phyloP scores from a whole-genome alignment of 2,113 vertebrate species.

The Spilogale gracilis region DNA sequence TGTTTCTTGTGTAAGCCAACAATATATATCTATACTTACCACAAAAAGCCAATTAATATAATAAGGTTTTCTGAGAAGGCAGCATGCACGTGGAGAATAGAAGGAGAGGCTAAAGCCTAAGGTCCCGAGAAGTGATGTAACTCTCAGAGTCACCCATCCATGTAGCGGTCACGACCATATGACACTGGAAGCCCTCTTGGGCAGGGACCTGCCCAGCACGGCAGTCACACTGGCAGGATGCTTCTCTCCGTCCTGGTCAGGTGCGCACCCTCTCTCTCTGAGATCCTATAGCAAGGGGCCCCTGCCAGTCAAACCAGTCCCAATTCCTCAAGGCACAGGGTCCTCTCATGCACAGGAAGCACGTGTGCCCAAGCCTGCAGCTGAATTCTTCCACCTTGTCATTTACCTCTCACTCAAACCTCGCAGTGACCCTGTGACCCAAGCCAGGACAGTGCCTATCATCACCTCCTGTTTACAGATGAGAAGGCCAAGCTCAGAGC shows the following conservation, averaged over 20 bases:
- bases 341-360: not conserved
- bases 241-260: not conserved
- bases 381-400: not conserved
- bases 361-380: not conserved
- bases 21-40: too few species aligned
- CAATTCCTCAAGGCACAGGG: not conserved
- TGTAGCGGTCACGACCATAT: not conserved
- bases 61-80: not conserved
- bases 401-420: not conserved
- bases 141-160: not conserved
- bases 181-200: not conserved
- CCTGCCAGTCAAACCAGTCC: not conserved
- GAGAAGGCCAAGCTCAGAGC: not conserved
- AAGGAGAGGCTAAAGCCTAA: not conserved
- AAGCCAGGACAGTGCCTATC: not conserved
- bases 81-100: not conserved
- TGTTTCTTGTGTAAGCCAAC: not conserved
- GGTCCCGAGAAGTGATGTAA: not conserved
- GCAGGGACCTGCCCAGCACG: not conserved
- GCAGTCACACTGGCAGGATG: not conserved
- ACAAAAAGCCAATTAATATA: not conserved
- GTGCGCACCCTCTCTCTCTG: not conserved
- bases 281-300: not conserved
- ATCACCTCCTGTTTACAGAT: not conserved
- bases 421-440: not conserved